These are phyloP conservation scores for Eupsilia transversa DNA, from an alignment of 2,888 invertebrate genomes.

Conservation along the genomic window DNA sequence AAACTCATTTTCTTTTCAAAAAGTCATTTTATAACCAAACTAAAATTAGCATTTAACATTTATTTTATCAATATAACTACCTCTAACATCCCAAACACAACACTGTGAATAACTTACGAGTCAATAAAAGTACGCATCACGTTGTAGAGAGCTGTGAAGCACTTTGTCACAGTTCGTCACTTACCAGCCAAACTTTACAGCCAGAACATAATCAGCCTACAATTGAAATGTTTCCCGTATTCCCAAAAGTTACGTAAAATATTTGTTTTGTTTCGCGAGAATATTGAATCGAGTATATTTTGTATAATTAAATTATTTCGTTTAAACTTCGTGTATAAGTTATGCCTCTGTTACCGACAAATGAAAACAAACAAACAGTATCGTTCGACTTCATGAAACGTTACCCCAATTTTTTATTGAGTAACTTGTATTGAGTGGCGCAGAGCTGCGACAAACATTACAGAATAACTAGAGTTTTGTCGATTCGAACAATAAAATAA, in stretches of 20 bases:
- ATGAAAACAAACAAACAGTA: background rate
- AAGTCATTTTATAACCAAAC: background rate
- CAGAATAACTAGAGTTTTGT: background rate
- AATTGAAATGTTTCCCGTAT: background rate
- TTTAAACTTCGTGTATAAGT: conserved; percentile 31
- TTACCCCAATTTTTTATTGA: background rate
- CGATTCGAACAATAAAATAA: background rate
- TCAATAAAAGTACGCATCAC: background rate
- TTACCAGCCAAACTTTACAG: background rate
- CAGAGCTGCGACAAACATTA: background rate
- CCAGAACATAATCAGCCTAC: background rate
- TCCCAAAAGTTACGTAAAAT: conserved; percentile 17
- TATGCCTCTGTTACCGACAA: background rate
- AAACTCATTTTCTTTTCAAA: background rate
- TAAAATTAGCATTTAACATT: background rate
- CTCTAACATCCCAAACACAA: background rate
- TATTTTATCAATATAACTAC: background rate
- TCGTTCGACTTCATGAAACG: background rate
- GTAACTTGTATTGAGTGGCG: background rate
- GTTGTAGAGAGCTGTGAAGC: background rate
- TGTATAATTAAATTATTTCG: conserved; percentile 23
- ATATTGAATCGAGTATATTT: conserved; percentile 16
- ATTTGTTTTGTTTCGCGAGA: conserved; percentile 25
- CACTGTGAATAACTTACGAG: background rate
- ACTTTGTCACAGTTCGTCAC: background rate